A percentile compares a stretch with the other conserved stretches of the same genome.
These are phyloP conservation scores for Rhynchonycteris naso DNA, from an alignment of 2,797 vertebrate species.

Conservation along the genomic window DNA sequence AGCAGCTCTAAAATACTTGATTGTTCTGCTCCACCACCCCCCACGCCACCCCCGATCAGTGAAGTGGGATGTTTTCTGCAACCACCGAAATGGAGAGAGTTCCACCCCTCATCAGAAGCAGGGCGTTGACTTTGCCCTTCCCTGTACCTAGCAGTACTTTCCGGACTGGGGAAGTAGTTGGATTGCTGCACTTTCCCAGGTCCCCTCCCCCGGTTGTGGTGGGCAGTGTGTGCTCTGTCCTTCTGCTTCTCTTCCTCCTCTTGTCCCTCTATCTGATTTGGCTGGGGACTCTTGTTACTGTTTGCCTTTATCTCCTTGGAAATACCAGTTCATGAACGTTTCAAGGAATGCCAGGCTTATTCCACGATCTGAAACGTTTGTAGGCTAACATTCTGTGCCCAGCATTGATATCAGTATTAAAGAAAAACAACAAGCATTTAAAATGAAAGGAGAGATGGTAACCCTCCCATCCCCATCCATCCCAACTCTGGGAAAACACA, in stretches of 20 bases:
- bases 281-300: neutral
- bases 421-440: constrained; percentile 39
- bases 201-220: constrained; percentile 28
- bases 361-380: neutral
- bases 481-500: constrained; percentile 54
- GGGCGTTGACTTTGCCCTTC: neutral
- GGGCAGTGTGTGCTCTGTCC: neutral
- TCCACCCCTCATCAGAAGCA: constrained; percentile 62
- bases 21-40: constrained; percentile 7
- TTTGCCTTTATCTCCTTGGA: constrained; percentile 35
- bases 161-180: constrained; percentile 62
- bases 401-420: neutral
- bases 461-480: neutral
- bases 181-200: constrained; percentile 37
- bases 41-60: too few species aligned
- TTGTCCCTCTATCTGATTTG: constrained; percentile 64
- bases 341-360: neutral
- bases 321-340: neutral
- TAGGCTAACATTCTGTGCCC: neutral
- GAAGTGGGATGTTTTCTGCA: constrained; percentile 27
- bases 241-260: constrained; percentile 26
- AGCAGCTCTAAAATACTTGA: neutral
- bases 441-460: neutral
- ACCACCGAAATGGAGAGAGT: neutral
- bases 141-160: constrained; percentile 52